These are phyloP conservation scores for Nezara viridula DNA, from an alignment of 2,888 invertebrate genomes.

Conservation along the genomic window DNA sequence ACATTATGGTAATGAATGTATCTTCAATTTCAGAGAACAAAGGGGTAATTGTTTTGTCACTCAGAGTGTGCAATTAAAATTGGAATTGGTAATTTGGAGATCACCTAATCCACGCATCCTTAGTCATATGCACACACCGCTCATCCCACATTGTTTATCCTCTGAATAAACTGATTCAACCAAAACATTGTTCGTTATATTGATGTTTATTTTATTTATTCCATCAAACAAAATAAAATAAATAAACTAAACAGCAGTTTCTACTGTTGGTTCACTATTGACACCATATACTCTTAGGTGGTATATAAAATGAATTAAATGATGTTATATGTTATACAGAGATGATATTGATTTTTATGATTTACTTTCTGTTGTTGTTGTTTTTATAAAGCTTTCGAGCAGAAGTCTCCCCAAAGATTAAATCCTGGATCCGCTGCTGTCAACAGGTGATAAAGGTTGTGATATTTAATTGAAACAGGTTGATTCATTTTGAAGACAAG, in stretches of 20 bases:
- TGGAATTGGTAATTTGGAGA: conserved; percentile 33
- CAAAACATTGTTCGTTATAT: not conserved
- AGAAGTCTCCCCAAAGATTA: no score
- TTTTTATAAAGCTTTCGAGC: no score
- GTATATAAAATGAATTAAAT: no score
- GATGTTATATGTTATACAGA: no score
- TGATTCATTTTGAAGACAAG: no score
- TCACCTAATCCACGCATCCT: conserved; percentile 5
- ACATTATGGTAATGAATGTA: conserved; percentile 29
- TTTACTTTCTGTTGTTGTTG: no score
- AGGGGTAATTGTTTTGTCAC: conserved; percentile 31
- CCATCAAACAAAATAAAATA: not conserved
- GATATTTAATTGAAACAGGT: no score
- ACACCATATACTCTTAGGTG: no score
- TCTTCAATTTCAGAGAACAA: conserved; percentile 7
- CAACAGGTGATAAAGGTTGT: no score
- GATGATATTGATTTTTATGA: no score
- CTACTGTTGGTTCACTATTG: no score
- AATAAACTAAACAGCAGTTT: not conserved
- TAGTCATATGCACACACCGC: not conserved
- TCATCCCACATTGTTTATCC: not conserved
- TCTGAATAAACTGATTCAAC: not conserved
- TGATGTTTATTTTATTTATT: not conserved
- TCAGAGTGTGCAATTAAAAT: conserved; percentile 38
- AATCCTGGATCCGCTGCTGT: no score